These are phyloP conservation scores for Pygmarrhopalites habei DNA, from an alignment of 1,140 invertebrate species.

Conservation along the genomic window DNA sequence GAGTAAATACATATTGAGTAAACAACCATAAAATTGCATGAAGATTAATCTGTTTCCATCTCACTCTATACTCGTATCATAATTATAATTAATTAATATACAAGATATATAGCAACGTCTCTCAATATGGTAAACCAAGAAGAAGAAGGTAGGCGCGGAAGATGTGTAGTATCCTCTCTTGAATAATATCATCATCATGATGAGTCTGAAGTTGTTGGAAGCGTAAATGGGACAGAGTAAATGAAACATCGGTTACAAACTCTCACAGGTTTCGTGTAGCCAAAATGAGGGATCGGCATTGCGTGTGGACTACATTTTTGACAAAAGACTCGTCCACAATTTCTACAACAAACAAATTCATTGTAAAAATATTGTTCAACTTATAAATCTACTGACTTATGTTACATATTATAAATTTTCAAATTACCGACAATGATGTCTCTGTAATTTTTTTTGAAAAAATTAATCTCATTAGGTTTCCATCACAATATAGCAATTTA, in stretches of 20 bases:
- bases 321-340: conserved; percentile 70
- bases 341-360: background rate
- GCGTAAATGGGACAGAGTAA: conserved; percentile 59
- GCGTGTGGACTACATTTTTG: conserved; percentile 85
- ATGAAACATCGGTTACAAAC: conserved; percentile 89
- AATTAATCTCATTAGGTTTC: too few relatives aligned
- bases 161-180: too few relatives aligned
- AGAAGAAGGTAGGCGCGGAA: too few relatives aligned
- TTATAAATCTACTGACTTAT: background rate
- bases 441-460: too few relatives aligned
- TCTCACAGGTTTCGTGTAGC: conserved; percentile 81
- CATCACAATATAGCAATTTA: background rate
- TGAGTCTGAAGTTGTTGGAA: conserved; percentile 24
- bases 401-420: background rate
- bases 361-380: background rate
- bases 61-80: too few relatives aligned
- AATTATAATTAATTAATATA: too few relatives aligned
- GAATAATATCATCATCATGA: too few relatives aligned
- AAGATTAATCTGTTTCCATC: too few relatives aligned
- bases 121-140: too few relatives aligned
- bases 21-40: too few relatives aligned
- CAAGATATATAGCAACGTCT: too few relatives aligned
- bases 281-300: conserved; percentile 84
- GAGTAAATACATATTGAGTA: too few relatives aligned
- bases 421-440: background rate